phyloP scores from a whole-genome alignment of 2,797 vertebrate genomes.

The Coreius guichenoti region DNA sequence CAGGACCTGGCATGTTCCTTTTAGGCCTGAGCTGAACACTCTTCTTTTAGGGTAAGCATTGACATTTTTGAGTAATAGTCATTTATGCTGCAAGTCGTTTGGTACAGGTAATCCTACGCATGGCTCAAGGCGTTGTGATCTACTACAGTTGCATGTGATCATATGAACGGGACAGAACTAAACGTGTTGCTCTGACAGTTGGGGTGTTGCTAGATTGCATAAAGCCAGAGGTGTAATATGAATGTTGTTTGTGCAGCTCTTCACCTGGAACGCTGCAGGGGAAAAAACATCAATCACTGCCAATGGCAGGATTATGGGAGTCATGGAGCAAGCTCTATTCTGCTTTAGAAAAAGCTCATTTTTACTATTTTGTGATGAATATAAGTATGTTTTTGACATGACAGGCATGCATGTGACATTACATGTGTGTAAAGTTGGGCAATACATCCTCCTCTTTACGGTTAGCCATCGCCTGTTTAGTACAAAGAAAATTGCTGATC shows the following conservation, averaged over 20 bases:
- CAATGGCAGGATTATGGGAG: neutral
- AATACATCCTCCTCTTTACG: neutral
- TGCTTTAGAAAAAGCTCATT: neutral
- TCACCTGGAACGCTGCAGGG: neutral
- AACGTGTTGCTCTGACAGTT: neutral
- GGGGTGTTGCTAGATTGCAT: neutral
- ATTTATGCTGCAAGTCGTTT: neutral
- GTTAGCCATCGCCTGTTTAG: neutral
- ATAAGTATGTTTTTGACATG: neutral
- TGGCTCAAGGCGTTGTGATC: neutral
- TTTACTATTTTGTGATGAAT: neutral
- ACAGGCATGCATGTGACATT: neutral
- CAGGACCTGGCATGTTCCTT: neutral
- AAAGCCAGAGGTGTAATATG: neutral
- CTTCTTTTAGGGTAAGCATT: constrained; percentile 13
- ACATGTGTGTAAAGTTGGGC: neutral
- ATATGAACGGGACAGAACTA: neutral
- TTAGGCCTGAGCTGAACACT: neutral
- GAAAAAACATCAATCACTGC: neutral
- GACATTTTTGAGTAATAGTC: neutral
- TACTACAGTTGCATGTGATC: neutral
- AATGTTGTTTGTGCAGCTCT: constrained; percentile 19
- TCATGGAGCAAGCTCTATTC: neutral
- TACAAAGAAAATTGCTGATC: constrained; percentile 31
- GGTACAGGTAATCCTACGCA: neutral